Base-by-base conservation (phyloP, 1,140 invertebrate species). In the Campodea augens region DNA sequence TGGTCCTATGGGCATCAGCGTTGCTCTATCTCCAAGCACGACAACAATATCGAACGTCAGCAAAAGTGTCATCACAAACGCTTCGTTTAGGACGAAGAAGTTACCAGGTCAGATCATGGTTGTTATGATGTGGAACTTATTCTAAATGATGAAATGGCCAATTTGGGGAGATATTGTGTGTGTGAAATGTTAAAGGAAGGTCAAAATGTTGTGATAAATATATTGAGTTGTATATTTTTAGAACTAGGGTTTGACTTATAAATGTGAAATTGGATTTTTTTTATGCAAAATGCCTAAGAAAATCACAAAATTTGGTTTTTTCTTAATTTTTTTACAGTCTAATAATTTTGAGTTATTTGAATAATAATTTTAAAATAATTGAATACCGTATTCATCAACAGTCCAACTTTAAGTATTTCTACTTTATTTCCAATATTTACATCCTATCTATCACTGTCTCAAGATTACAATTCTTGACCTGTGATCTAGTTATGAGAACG, bases 51-150 rank as follows among this genome's bases (percentile, higher is more conserved):
- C 59, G 18, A 79, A 75, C 2, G 73, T 89, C 49, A 81, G 81
- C 1, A 92, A 92, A 66, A 85, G 86, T 5, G 91, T 93, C 75
- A 93, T 95, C 47, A 96, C 89, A 37, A 93, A 93, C 68, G 90
- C 90, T 51, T 95, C 89, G 53, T 96, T 96, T 65, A 75, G 87
- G 49, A 88, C 88, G 40, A 91, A 89, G 66, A 95, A 93, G 66
- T 69, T 96, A 48, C 90, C 90, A 70, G 86, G 80, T 83, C 62
- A 59, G 56, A 57, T 46, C 25, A 46, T n/a, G n/a, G n/a, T n/a
- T n/a, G n/a, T n/a, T n/a, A n/a, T n/a, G n/a, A n/a, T n/a, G n/a
- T n/a, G n/a, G n/a, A n/a, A n/a, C n/a, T n/a, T n/a, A n/a, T n/a
- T n/a, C n/a, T n/a, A n/a, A 36, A 24, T n/a, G 13, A 45, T 29